phyloP scores from a whole-genome alignment of 2,888 invertebrate species.

The Agriopis leucophaearia region DNA sequence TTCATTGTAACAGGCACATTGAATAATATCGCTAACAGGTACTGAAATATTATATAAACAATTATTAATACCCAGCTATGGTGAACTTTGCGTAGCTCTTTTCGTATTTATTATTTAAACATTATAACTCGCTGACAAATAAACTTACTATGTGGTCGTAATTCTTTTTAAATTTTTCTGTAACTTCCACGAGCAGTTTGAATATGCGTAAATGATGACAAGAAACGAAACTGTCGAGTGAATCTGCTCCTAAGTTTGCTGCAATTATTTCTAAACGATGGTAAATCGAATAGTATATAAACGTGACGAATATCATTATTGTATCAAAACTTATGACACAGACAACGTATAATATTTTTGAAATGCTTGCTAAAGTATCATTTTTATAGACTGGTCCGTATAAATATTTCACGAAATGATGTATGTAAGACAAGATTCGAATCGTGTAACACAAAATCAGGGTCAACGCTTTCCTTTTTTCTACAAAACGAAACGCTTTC shows the following conservation, averaged over 20 bases:
- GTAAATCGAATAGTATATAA: background rate
- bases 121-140: background rate
- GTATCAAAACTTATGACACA: constrained; percentile 9
- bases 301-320: background rate
- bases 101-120: background rate
- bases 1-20: background rate
- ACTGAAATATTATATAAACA: background rate
- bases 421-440: background rate
- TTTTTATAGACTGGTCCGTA: no score
- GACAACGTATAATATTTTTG: background rate
- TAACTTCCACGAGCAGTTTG: background rate
- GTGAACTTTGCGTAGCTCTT: background rate
- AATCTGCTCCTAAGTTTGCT: background rate
- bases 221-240: background rate
- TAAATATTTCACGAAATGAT: background rate
- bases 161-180: constrained; percentile 1
- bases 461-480: background rate
- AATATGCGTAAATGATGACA: background rate
- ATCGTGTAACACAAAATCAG: background rate
- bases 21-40: background rate
- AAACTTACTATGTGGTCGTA: constrained; percentile 5
- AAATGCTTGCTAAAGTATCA: background rate
- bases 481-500: background rate
- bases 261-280: background rate
- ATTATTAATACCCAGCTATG: background rate